Conservation (phyloP, 1,140 invertebrate genomes). For the Zophobas morio region DNA sequence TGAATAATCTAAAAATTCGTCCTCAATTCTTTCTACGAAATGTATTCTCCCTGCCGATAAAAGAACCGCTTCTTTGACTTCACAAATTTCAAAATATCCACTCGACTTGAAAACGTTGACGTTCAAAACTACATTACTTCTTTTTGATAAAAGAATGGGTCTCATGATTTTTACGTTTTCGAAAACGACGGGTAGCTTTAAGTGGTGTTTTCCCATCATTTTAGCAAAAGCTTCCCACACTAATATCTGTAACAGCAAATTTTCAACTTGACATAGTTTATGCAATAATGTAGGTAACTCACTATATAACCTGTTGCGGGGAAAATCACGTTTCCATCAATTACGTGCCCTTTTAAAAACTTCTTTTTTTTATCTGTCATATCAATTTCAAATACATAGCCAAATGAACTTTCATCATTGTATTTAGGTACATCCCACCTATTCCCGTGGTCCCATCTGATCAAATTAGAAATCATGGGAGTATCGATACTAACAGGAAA, state of each 20-base stretch:
- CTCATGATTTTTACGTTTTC: slow-evolving; percentile 79
- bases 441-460: slow-evolving; percentile 81
- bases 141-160: slow-evolving; percentile 76
- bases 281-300: neutral
- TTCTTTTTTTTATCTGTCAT: slow-evolving; percentile 70
- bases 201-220: slow-evolving; percentile 71
- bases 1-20: neutral
- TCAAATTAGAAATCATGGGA: slow-evolving; percentile 78
- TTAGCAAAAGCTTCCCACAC: slow-evolving; percentile 82
- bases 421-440: slow-evolving; percentile 66
- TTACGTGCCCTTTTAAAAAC: slow-evolving; percentile 78
- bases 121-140: slow-evolving; percentile 70
- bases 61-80: neutral
- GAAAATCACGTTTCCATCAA: slow-evolving; percentile 70
- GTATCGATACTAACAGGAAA: slow-evolving; percentile 83
- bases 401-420: slow-evolving; percentile 47
- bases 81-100: slow-evolving; percentile 49
- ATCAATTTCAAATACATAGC: slow-evolving; percentile 66
- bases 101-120: slow-evolving; percentile 74
- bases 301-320: slow-evolving; percentile 39
- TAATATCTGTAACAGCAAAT: slow-evolving; percentile 74
- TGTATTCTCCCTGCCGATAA: neutral
- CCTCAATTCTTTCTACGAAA: neutral
- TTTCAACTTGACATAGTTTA: too few species aligned
- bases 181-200: slow-evolving; percentile 77